Evolutionary conservation across 1,140 invertebrate genomes (phyloP).

Genomic region (Drosophila orosa): DNA sequence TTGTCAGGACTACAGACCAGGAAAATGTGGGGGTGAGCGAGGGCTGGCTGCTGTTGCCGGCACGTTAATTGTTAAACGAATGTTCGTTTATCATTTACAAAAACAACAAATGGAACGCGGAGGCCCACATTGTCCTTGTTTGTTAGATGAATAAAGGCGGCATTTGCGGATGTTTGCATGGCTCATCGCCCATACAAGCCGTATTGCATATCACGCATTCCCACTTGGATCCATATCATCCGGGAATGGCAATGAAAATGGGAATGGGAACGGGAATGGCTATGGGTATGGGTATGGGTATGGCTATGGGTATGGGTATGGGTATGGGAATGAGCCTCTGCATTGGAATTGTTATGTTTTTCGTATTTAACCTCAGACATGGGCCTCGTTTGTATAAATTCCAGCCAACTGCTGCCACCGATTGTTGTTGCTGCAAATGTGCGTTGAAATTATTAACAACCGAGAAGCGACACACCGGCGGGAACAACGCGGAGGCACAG

Average conservation of each 20-base stretch:
- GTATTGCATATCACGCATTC: constrained; percentile 45
- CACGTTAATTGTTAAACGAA: constrained; percentile 79
- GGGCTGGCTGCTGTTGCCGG: constrained; percentile 47
- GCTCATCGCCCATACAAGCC: constrained; percentile 24
- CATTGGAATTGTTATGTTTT: constrained; percentile 74
- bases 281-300: constrained; percentile 31
- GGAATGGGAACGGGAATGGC: background rate
- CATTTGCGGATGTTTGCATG: constrained; percentile 41
- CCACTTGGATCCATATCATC: constrained; percentile 56
- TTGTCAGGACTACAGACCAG: constrained; percentile 6
- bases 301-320: too few species aligned
- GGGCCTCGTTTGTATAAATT: constrained; percentile 80
- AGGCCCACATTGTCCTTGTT: constrained; percentile 69
- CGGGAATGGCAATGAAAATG: constrained; percentile 17
- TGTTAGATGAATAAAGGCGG: constrained; percentile 71
- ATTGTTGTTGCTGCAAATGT: constrained; percentile 62
- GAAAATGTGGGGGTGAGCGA: constrained; percentile 48
- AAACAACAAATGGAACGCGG: constrained; percentile 21
- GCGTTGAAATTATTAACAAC: constrained; percentile 74
- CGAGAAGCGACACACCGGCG: constrained; percentile 19
- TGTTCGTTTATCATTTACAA: constrained; percentile 72
- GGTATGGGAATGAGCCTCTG: constrained; percentile 36
- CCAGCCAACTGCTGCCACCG: constrained; percentile 53
- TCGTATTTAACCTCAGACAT: constrained; percentile 81
- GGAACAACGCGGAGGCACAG: constrained; percentile 30